phyloP scores from a whole-genome alignment of 2,888 invertebrate species.

The Oegoconia quadripuncta region DNA sequence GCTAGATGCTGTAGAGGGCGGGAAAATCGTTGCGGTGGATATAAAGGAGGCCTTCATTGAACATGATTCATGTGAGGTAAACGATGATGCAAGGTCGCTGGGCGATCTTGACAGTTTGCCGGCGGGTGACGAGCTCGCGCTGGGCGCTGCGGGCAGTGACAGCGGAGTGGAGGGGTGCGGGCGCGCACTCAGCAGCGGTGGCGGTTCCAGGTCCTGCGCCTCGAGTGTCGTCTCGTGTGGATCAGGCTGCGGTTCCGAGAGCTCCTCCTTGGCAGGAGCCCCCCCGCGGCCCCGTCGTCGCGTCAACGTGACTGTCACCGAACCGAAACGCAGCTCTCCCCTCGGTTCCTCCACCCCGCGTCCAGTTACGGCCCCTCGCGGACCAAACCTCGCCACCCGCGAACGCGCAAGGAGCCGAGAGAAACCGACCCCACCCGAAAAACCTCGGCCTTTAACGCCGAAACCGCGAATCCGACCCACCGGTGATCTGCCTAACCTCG shows the following conservation, averaged over 20 bases:
- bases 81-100: slow-evolving; percentile 64
- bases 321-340: slow-evolving; percentile 72
- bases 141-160: slow-evolving; percentile 85
- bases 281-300: slow-evolving; percentile 73
- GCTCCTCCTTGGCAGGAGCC: slow-evolving; percentile 82
- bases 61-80: slow-evolving; percentile 53
- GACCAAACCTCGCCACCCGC: slow-evolving; percentile 72
- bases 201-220: slow-evolving; percentile 85
- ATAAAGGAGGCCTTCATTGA: slow-evolving; percentile 47
- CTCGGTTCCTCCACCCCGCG: slow-evolving; percentile 75
- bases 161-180: slow-evolving; percentile 88
- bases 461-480: slow-evolving; percentile 71
- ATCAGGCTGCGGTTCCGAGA: slow-evolving; percentile 89
- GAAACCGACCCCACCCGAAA: slow-evolving; percentile 73
- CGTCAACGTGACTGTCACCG: slow-evolving; percentile 79
- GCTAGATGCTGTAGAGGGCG: slow-evolving; percentile 37
- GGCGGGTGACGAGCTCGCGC: slow-evolving; percentile 59
- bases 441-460: slow-evolving; percentile 66
- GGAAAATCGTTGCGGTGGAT: slow-evolving; percentile 29
- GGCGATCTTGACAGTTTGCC: slow-evolving; percentile 67
- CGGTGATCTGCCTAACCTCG: slow-evolving; percentile 73
- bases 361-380: slow-evolving; percentile 69
- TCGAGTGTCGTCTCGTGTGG: slow-evolving; percentile 89
- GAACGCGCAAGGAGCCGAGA: slow-evolving; percentile 81
- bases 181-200: slow-evolving; percentile 83